phyloP scores from a whole-genome alignment of 1,140 invertebrate genomes.

The Platorchestia sp. region DNA sequence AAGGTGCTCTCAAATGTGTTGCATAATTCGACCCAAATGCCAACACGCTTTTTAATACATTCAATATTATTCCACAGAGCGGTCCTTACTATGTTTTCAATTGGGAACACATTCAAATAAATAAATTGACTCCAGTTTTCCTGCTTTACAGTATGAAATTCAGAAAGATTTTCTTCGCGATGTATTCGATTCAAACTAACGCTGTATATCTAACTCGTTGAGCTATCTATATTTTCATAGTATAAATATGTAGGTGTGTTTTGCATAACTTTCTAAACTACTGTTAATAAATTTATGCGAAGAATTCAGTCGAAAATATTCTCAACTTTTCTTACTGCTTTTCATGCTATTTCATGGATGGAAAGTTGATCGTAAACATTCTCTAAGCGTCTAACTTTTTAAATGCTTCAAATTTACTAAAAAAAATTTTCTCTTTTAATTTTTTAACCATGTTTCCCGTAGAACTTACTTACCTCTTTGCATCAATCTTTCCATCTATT shows the following conservation, averaged over 20 bases:
- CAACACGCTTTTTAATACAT: not conserved
- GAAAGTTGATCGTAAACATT: not conserved
- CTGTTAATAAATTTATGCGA: not conserved
- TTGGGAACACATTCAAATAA: not conserved
- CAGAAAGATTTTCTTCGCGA: not conserved
- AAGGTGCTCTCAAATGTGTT: not conserved
- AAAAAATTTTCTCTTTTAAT: not conserved
- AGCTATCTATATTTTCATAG: not conserved
- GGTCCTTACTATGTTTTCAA: not conserved
- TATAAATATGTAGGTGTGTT: not conserved
- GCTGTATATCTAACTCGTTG: not conserved
- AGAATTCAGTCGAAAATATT: not conserved
- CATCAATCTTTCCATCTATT: not conserved
- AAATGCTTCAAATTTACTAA: too few relatives aligned
- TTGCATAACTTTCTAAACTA: not conserved
- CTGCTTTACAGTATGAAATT: not conserved
- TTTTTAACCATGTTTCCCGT: not conserved
- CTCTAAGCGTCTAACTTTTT: not conserved
- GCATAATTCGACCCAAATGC: not conserved
- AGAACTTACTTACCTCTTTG: not conserved
- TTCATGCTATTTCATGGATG: not conserved
- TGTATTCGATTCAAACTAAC: not conserved
- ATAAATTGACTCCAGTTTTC: not conserved
- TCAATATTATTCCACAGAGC: not conserved
- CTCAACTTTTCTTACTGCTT: not conserved